A percentile compares a stretch with the other conserved stretches of the same genome.
Conservation (phyloP, 2,113 vertebrate genomes). For the Willisornis vidua region DNA sequence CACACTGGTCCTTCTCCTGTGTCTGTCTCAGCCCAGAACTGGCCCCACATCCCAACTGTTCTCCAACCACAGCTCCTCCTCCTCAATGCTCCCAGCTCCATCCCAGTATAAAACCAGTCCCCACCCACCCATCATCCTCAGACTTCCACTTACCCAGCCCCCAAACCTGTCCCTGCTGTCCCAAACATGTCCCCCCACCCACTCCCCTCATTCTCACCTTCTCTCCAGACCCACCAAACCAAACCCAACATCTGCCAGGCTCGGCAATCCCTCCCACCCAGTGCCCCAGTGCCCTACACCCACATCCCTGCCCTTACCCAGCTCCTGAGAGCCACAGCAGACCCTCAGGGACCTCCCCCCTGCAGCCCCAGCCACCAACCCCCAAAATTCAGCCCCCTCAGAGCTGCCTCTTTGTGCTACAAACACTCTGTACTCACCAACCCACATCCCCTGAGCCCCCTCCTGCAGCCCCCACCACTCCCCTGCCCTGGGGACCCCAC, state of each 20-base stretch:
- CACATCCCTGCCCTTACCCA: background rate
- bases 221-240: background rate
- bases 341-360: accelerated
- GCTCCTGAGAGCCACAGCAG: accelerated
- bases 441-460: too few species aligned
- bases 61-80: background rate
- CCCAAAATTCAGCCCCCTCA: background rate
- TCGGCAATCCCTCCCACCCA: background rate
- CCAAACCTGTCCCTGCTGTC: background rate
- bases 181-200: too few species aligned
- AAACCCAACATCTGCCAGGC: background rate
- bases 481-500: background rate
- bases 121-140: background rate
- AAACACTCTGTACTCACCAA: background rate
- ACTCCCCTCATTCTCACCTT: background rate
- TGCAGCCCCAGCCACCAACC: background rate
- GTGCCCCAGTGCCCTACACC: background rate
- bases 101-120: background rate
- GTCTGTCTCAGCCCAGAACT: background rate
- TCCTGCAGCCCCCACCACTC: background rate
- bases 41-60: background rate
- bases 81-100: background rate
- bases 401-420: accelerated
- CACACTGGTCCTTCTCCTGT: background rate
- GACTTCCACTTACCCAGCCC: background rate